Evolutionary conservation across 2,888 invertebrate species (phyloP), one percentile per base, ranked within the genome.

Genomic region (Cerastis rubricosa): DNA sequence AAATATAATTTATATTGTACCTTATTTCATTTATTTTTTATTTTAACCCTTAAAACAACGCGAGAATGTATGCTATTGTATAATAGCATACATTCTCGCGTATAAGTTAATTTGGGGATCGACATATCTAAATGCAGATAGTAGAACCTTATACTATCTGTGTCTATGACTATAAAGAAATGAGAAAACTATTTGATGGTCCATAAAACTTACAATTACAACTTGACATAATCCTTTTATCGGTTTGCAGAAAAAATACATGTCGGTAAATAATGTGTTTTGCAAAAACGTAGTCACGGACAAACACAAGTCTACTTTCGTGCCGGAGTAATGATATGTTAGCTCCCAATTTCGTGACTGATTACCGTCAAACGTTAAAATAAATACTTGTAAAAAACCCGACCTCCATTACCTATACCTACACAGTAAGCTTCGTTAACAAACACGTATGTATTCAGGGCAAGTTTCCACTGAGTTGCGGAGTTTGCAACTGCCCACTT

Each of bases 291-390:
- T 35, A 69, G n/a, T 65, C 57, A 43, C 35, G 22, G 25, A 57
- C 49, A n/a, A 72, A 69, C 22, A 72, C 22, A n/a, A 61, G 22
- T 73, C 59, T 63, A 66, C 4, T 64, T 64, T 81, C 57, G 29
- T 71, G 61, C 19, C n/a, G 7, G n/a, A 54, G 25, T 82, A 82
- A 87, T 85, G 49, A 76, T 74, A 86, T 76, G 67, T 79, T 88
- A 81, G 74, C 77, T 80, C n/a, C 78, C 64, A 77, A 83, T 83
- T 85, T 72, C 69, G 68, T 86, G 81, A 87, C 78, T 85, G 84
- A 88, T 87, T 86, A 81, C 73, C 70, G 45, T 29, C 74, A 67
- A 74, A 76, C 65, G 76, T 85, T 71, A 74, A 75, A 83, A 85
- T 78, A 86, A 83, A 85, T 76, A 72, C 71, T 40, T 19, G 68